These are phyloP conservation scores for Coleophora flavipennella DNA, from an alignment of 2,888 invertebrate species.

Conservation along the genomic window DNA sequence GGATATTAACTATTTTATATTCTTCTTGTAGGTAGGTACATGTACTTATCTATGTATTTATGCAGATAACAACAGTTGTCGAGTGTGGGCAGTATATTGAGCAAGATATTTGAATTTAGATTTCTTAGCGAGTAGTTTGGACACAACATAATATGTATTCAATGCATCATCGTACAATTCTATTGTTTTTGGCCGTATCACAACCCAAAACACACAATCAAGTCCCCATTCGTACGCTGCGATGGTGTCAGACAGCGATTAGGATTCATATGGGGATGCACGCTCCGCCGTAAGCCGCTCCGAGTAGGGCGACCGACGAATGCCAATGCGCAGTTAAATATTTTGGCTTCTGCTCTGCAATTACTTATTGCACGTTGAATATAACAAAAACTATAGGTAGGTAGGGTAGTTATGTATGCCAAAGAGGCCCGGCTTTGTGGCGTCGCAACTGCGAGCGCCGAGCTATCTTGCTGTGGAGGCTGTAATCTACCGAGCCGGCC, in stretches of 20 bases:
- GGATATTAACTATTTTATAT: too few species aligned
- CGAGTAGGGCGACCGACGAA: slow-evolving; percentile 32
- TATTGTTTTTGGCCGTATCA: slow-evolving; percentile 41
- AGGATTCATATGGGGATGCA: slow-evolving; percentile 48
- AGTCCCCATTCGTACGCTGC: slow-evolving; percentile 55
- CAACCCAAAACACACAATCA: slow-evolving; percentile 43
- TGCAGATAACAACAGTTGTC: too few species aligned
- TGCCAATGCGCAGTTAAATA: slow-evolving; percentile 58
- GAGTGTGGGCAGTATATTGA: too few species aligned
- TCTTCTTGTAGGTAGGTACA: too few species aligned
- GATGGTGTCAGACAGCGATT: slow-evolving; percentile 44
- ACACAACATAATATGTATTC: slow-evolving; percentile 23
- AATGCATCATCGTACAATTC: slow-evolving; percentile 21
- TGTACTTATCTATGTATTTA: too few species aligned
- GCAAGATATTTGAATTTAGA: too few species aligned
- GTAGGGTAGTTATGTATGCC: not conserved
- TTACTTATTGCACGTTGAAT: slow-evolving; percentile 45
- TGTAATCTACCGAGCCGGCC: slow-evolving; percentile 10
- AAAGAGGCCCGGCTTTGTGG: not conserved
- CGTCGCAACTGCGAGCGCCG: not conserved
- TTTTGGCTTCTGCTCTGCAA: slow-evolving; percentile 52
- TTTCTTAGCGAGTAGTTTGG: slow-evolving; percentile 8
- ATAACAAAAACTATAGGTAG: slow-evolving; percentile 42
- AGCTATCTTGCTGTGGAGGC: slow-evolving; percentile 12
- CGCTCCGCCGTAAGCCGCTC: slow-evolving; percentile 31